Conservation (phyloP, 2,797 vertebrate genomes). For the Myotis daubentonii region DNA sequence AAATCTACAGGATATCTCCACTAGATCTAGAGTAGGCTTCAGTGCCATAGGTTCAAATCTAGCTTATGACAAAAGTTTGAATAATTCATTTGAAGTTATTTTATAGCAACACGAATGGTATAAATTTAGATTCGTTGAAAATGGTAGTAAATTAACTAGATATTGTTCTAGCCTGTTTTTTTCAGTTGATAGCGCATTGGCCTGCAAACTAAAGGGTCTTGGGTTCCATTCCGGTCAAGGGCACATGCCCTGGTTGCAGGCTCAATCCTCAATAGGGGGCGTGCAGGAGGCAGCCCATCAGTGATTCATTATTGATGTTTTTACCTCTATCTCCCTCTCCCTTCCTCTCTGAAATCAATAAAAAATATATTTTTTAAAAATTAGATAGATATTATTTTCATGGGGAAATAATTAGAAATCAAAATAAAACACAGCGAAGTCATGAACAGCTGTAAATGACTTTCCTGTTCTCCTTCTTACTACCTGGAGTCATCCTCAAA, state of each 20-base stretch:
- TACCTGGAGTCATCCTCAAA: neutral
- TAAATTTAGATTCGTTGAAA: slow-evolving; percentile 3
- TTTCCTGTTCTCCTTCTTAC: neutral
- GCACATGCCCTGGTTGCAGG: too few species aligned
- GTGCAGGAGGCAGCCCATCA: too few species aligned
- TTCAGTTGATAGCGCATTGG: too few species aligned
- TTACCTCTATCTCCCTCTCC: too few species aligned
- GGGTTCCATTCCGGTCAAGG: too few species aligned
- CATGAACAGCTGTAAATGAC: neutral
- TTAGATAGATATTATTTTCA: neutral
- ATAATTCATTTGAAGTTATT: slow-evolving; percentile 47
- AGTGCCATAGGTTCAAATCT: slow-evolving; percentile 1
- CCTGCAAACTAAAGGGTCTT: too few species aligned
- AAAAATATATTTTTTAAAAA: neutral
- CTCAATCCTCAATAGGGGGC: too few species aligned
- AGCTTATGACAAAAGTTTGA: neutral
- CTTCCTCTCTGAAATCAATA: too few species aligned
- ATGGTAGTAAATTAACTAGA: neutral
- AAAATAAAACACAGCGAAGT: neutral
- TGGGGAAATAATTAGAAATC: slow-evolving; percentile 24
- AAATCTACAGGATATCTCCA: neutral
- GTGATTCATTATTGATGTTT: too few species aligned
- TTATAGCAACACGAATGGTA: neutral
- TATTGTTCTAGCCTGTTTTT: neutral
- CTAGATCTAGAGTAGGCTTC: neutral